phyloP scores from a whole-genome alignment of 2,888 invertebrate species.

The Electrophaes corylata region DNA sequence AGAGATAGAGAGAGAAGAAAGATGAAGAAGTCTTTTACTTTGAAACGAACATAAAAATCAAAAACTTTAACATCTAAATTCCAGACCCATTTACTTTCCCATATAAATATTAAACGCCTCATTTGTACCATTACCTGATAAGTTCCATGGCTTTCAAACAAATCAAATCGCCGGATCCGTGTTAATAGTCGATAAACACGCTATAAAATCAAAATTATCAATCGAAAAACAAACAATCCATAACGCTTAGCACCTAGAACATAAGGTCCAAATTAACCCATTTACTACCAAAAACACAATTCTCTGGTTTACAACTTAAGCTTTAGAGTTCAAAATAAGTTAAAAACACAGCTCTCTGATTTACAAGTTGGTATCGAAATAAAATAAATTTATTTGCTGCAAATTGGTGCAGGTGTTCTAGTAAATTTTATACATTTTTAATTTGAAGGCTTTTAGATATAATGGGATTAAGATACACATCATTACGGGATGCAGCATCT shows the following conservation, averaged over 20 bases:
- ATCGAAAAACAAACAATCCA: conserved; percentile 25
- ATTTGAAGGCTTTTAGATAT: conserved; percentile 24
- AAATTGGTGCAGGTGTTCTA: conserved; percentile 31
- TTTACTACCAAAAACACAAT: not conserved
- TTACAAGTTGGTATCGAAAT: conserved; percentile 1
- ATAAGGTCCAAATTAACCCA: conserved; percentile 18
- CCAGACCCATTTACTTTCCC: conserved; percentile 17
- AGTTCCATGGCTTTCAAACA: conserved; percentile 37
- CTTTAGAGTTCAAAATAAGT: conserved; percentile 17
- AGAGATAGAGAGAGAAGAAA: too few relatives aligned
- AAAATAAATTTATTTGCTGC: conserved; percentile 22
- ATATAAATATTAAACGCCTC: conserved; percentile 17
- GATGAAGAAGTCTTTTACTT: too few relatives aligned
- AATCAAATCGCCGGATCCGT: conserved; percentile 30
- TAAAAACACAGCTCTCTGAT: not conserved
- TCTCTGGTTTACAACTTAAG: not conserved
- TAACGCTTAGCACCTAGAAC: conserved; percentile 9
- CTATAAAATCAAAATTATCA: conserved; percentile 34
- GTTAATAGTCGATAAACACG: conserved; percentile 39
- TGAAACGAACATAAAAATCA: not conserved
- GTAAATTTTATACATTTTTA: conserved; percentile 22
- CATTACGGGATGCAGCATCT: not conserved
- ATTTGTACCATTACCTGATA: conserved; percentile 31
- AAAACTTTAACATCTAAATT: conserved; percentile 3
- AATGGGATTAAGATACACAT: conserved; percentile 14